Evolutionary conservation across 2,113 vertebrate genomes (phyloP).

Genomic region (Bungarus multicinctus): DNA sequence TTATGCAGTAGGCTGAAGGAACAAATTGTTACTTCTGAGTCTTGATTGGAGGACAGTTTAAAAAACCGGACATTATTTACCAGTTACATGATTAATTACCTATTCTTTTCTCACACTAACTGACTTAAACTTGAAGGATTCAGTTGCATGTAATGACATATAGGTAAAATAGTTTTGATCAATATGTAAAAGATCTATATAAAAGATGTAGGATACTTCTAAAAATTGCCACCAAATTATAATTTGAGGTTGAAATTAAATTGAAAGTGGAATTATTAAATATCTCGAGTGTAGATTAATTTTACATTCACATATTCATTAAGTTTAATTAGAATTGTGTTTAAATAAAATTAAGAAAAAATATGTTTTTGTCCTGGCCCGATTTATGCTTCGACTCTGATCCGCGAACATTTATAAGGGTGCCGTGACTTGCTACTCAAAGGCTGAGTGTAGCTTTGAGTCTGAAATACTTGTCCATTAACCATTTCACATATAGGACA

Average conservation of each 20-base stretch:
- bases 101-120: neutral
- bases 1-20: neutral
- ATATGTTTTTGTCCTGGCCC: too few relatives aligned
- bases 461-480: neutral
- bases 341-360: too few relatives aligned
- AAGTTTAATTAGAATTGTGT: too few relatives aligned
- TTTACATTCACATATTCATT: too few relatives aligned
- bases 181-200: neutral
- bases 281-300: neutral
- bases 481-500: neutral
- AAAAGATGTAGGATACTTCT: neutral
- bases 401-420: too few relatives aligned
- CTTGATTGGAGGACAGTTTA: neutral
- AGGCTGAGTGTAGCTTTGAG: neutral
- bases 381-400: too few relatives aligned
- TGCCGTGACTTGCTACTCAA: too few relatives aligned
- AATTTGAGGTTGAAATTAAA: neutral
- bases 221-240: neutral
- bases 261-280: neutral
- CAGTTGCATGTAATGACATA: neutral
- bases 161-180: neutral
- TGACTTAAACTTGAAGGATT: neutral
- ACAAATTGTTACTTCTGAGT: neutral
- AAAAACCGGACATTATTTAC: neutral
- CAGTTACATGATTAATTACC: neutral